Evolutionary conservation across 2,888 invertebrate genomes (phyloP), one percentile per base, ranked within the genome.

Genomic region (Lycaena phlaeas): DNA sequence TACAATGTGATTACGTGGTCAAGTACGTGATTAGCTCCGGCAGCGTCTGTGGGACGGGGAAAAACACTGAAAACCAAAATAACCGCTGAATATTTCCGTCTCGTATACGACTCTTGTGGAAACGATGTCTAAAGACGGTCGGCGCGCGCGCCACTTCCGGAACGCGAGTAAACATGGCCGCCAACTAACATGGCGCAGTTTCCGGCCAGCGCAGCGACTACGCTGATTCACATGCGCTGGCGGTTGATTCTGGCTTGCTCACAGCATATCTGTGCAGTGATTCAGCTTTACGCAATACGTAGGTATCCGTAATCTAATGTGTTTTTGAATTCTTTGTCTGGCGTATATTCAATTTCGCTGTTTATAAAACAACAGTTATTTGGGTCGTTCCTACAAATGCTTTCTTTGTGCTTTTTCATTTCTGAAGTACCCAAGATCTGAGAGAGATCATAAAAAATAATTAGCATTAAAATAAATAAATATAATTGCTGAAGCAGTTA

Each of bases 91-190:
- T 79, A 77, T 82, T 79, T 81, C 77, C 78, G 78, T 77, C 69
- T 71, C 64, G 61, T 64, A 69, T 68, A 68, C 68, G 64, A 65
- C 55, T 61, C 61, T 68, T 64, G 71, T 77, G 76, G 75, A 79
- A 79, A 78, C 71, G 64, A 68, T 71, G 68, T 66, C 67, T 73
- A 69, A 72, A 78, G 81, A 71, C 75, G 71, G 62, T 60, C 71
- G 76, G 78, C 79, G 76, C 70, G 78, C 79, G 74, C 82, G 77
- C 81, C 73, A 79, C 79, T 84, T 84, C 84, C 84, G 81, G 79
- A 70, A 73, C 64, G 59, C 64, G 64, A 69, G 75, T 82, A 82
- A 82, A 84, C 78, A 82, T 82, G 81, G 64, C 64, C 56, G 59
- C 72, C 70, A 72, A 74, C 77, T 79, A 81, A 81, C 75, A 82